phyloP scores from a whole-genome alignment of 64 coral and sea anemone species.

The Porites lutea region DNA sequence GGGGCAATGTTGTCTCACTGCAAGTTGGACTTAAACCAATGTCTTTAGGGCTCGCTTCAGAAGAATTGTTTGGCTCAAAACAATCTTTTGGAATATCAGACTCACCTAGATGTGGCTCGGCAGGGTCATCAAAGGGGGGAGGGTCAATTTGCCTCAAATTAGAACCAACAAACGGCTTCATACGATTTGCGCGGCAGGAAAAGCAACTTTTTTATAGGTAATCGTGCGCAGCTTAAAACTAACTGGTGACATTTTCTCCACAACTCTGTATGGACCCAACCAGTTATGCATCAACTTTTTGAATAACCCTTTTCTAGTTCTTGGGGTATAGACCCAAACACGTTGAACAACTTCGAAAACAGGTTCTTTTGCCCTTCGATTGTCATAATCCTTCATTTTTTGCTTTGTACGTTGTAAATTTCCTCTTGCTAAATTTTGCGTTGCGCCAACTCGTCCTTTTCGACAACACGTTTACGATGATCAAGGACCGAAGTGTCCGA shows the following conservation, averaged over 20 bases:
- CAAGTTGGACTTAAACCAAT: too few relatives aligned
- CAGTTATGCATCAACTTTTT: slow-evolving; percentile 38
- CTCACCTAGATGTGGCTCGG: not conserved
- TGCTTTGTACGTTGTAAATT: slow-evolving; percentile 45
- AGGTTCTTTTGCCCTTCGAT: not conserved
- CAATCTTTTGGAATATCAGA: slow-evolving; percentile 20
- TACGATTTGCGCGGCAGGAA: slow-evolving; percentile 32
- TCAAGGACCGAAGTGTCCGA: not conserved
- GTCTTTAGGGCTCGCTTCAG: too few relatives aligned
- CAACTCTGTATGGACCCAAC: slow-evolving; percentile 43
- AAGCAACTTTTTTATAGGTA: slow-evolving; percentile 16
- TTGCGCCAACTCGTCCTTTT: slow-evolving; percentile 26
- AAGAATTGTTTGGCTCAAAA: too few relatives aligned
- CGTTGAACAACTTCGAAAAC: slow-evolving; percentile 28
- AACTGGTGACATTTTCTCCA: slow-evolving; percentile 27
- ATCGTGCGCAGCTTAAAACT: slow-evolving; percentile 18
- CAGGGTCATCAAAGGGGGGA: not conserved
- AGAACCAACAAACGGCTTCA: slow-evolving; percentile 54
- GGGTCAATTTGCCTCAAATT: slow-evolving; percentile 33
- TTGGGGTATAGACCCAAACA: slow-evolving; percentile 66
- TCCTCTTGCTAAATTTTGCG: slow-evolving; percentile 12
- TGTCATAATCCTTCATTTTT: slow-evolving; percentile 54
- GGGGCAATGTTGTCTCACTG: too few relatives aligned
- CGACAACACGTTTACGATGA: slow-evolving; percentile 14
- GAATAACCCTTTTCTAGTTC: slow-evolving; percentile 33